Base-by-base conservation (phyloP, 2,888 invertebrate species). In the Tachina lurida region DNA sequence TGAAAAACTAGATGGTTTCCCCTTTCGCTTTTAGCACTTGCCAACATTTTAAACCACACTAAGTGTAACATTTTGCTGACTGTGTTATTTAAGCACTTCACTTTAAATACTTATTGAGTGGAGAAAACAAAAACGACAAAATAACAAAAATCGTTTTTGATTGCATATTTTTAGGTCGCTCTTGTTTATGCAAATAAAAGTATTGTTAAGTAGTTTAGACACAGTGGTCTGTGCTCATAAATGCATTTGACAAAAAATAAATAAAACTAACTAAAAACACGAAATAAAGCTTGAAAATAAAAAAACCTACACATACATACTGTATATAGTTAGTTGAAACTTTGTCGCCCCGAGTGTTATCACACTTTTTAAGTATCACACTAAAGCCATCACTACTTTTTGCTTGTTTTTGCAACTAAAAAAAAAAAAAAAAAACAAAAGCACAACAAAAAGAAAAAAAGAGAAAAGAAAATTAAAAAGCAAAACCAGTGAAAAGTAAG, bases 161-260 rank as follows among this genome's bases (percentile, higher is more conserved):
- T 83, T 83, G 86, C 79, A 83, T 76, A 86, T 83, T 86, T 86
- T 86, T 79, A 71, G 83, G 83, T 79, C 83, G 83, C 75, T 79
- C 62, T 79, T 83, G 86, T 83, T 83, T 86, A 86, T 83, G 86
- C 54, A 85, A 85, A 85, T 79, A 77, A 77, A 83, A 39, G 58
- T 60, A 77, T 82, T 82, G 81, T 73, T 67, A 52, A 77, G 65
- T 41, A 73, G 63, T 77, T 84, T 73, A 73, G 77, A 77, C 52
- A 78, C 60, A 73, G 73, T 77, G 76, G 67, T 73, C 58, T 67
- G 60, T 65, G 67, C 60, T 15, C 60, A 49, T 52, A 80, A 41
- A 7, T 9, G 45, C 9, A 63, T 7, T 19, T 39, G 5, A 31
- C 12, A 13, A 45, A 68, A 56, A 56, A 10, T 12, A 15, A 45